A percentile compares a stretch with the other conserved stretches of the same genome.
Evolutionary conservation across 2,113 vertebrate genomes (phyloP).

Genomic region (Colossoma macropomum): DNA sequence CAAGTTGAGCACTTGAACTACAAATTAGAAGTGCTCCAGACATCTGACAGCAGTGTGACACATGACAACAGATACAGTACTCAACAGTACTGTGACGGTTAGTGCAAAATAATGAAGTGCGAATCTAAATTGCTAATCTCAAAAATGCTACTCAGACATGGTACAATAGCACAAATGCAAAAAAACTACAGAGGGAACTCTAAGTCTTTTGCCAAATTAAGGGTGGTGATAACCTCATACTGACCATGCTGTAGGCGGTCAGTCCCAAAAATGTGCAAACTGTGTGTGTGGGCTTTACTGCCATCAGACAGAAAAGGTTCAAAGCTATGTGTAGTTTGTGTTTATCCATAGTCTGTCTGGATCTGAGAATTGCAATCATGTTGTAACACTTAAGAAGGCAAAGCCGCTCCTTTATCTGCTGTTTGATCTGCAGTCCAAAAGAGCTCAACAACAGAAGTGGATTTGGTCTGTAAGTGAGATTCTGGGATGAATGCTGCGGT

Average conservation of each 20-base stretch:
- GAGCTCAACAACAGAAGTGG: background rate
- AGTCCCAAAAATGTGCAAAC: background rate
- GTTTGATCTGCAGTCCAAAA: background rate
- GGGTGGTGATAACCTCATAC: background rate
- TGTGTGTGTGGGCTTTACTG: background rate
- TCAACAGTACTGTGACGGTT: background rate
- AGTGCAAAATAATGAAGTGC: slow-evolving; percentile 4
- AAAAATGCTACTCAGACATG: slow-evolving; percentile 9
- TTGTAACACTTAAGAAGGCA: slow-evolving; percentile 16
- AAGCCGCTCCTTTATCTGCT: background rate
- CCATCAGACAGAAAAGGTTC: slow-evolving; percentile 28
- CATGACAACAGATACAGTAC: no score
- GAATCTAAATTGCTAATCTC: background rate
- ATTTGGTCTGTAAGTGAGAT: background rate
- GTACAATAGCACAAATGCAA: slow-evolving; percentile 5
- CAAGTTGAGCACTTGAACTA: no score
- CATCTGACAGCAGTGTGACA: no score
- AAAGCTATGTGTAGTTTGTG: slow-evolving; percentile 17
- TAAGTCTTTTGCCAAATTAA: background rate
- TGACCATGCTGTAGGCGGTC: background rate
- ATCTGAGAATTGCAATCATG: slow-evolving; percentile 9
- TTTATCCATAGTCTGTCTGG: slow-evolving; percentile 4
- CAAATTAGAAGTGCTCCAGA: no score
- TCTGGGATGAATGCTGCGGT: background rate
- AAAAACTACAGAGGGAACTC: background rate